Base-by-base conservation (phyloP, 37 sponge, comb jelly and placozoan species). In the Cliona cf. orientalis region DNA sequence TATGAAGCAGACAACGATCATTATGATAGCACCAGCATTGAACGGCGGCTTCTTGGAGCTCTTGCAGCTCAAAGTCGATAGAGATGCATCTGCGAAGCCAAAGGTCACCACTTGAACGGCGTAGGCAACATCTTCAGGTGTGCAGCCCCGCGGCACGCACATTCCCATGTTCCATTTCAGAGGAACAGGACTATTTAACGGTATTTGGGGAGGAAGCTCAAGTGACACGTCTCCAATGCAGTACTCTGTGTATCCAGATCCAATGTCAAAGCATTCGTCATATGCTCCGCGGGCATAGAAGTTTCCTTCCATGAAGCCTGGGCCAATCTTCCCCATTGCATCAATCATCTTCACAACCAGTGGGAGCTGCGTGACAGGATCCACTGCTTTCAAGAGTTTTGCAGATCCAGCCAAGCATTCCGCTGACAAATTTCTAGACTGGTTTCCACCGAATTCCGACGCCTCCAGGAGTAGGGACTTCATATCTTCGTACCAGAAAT, bases 261-360 rank as follows among this genome's bases (percentile, higher is more conserved):
- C 17, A 29, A 89, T 26, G 1, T 5, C 17, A 29, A 89, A 31
- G 64, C 93, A 92, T 55, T 92, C 93, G 62, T 92, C 89, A 58
- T 83, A 92, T 46, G 66, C 68, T 21, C 93, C 93, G 23, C 62
- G 38, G 38, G 66, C 49, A 42, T 31, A 59, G 0, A 41, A 17
- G 76, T 92, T 84, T 1, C 93, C 93, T 3, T 62, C 32, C 17
- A 92, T 46, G 39, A 42, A 25, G 6, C 76, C 76, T 32, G 76
- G 60, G 23, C 60, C 76, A 12, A 40, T 31, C 66, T 78, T 78
- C n/a, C 78, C 78, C 25, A 61, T 33, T 3, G 78, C 65, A 65
- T 78, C 78, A 6, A 78, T 19, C 17, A 78, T 35, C 7, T 37
- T 45, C 32, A 78, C 45, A 12, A 78, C 2, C 14, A 59, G n/a